phyloP scores from a whole-genome alignment of 30 jellyfish, hydroid and myxozoan genomes.

The Pelagia noctiluca region DNA sequence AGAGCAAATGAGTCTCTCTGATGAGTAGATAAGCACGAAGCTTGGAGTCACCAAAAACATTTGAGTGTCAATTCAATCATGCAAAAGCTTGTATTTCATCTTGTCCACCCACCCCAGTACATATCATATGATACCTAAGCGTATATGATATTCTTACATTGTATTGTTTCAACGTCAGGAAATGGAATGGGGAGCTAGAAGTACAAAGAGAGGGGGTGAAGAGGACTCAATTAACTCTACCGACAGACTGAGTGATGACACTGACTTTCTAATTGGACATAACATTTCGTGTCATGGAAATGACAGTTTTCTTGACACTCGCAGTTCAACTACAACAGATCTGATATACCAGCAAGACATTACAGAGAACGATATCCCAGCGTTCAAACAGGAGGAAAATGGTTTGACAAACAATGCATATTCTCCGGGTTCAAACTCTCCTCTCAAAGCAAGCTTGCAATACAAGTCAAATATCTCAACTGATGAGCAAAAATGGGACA shows the following conservation, averaged over 20 bases:
- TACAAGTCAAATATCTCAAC: background rate
- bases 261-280: slow-evolving; percentile 73
- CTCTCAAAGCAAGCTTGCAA: background rate
- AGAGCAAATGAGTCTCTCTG: no score
- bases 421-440: slow-evolving; percentile 15
- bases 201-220: slow-evolving; percentile 29
- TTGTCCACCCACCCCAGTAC: no score
- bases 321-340: slow-evolving; percentile 75
- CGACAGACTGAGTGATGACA: slow-evolving; percentile 71
- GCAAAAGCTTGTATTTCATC: no score
- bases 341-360: slow-evolving; percentile 61
- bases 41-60: no score
- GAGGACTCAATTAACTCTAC: slow-evolving; percentile 48
- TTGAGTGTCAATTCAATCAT: no score
- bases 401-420: background rate
- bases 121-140: no score
- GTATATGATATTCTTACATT: no score
- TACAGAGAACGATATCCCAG: background rate
- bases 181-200: background rate
- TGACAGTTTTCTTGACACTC: slow-evolving; percentile 63
- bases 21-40: no score
- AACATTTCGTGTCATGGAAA: slow-evolving; percentile 36
- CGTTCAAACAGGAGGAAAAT: background rate
- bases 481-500: background rate
- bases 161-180: no score